phyloP scores from a whole-genome alignment of 2,113 vertebrate species.

The Limnothrissa miodon region DNA sequence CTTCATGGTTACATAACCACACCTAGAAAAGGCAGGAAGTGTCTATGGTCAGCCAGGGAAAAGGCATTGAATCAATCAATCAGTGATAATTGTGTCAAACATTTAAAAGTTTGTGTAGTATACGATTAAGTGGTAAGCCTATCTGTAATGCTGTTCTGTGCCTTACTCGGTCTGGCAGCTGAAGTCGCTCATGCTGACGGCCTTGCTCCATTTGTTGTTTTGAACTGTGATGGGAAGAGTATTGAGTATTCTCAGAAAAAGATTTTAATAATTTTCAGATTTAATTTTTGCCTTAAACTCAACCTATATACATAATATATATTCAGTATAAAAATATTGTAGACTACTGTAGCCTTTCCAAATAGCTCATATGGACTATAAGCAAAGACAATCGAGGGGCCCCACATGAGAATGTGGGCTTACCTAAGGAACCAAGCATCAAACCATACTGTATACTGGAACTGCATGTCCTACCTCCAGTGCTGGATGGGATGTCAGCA shows the following conservation, averaged over 20 bases:
- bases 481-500: neutral
- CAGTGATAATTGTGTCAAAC: neutral
- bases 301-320: neutral
- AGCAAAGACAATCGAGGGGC: neutral
- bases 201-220: neutral
- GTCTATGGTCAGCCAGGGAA: neutral
- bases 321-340: neutral
- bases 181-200: neutral
- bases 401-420: neutral
- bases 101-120: neutral
- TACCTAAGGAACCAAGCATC: neutral
- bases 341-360: neutral
- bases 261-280: neutral
- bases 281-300: neutral
- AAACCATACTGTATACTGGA: neutral
- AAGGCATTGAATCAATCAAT: neutral
- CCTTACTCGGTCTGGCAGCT: constrained; percentile 40
- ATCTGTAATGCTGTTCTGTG: neutral
- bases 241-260: neutral
- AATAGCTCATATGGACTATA: neutral
- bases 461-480: neutral
- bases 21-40: constrained; percentile 25
- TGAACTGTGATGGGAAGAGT: constrained; percentile 16
- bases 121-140: neutral
- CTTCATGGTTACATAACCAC: constrained; percentile 34